Evolutionary conservation across 2,888 invertebrate species (phyloP).

Genomic region (Phengaris alcon): DNA sequence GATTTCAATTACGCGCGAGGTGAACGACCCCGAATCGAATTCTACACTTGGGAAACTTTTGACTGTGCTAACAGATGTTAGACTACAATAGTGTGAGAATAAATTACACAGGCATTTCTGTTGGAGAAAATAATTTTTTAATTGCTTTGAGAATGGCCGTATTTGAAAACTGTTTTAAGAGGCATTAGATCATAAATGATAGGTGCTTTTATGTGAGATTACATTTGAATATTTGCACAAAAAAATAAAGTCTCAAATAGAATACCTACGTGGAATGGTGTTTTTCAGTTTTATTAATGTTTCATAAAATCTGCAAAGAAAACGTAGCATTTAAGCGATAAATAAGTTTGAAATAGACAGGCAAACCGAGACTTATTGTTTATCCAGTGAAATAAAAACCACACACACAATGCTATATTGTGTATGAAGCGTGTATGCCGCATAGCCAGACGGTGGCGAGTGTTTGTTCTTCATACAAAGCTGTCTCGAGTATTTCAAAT

Average conservation of each 20-base stretch:
- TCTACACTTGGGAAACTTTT: constrained; percentile 40
- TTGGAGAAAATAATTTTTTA: constrained; percentile 14
- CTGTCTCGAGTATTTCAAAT: constrained; percentile 39
- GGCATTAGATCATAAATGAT: constrained; percentile 10
- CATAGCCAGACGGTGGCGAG: constrained; percentile 40
- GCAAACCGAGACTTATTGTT: not conserved
- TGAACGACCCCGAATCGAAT: constrained; percentile 63
- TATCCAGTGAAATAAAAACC: not conserved
- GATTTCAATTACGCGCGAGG: constrained; percentile 76
- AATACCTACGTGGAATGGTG: too few species aligned
- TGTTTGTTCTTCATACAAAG: constrained; percentile 42
- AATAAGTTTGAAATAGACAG: not conserved
- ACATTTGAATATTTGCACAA: not conserved
- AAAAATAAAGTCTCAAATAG: not conserved
- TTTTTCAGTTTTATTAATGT: too few species aligned
- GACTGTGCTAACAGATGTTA: constrained; percentile 22
- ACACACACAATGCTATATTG: constrained; percentile 10
- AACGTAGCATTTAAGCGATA: not conserved
- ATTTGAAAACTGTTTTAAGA: not conserved
- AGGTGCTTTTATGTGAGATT: not conserved
- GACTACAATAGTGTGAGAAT: constrained; percentile 21
- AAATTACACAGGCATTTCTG: constrained; percentile 6
- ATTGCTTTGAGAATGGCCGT: not conserved
- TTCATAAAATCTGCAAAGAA: too few species aligned
- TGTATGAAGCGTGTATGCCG: constrained; percentile 26